Evolutionary conservation across 2,797 vertebrate genomes (phyloP).

Genomic region (Protosalanx chinensis): DNA sequence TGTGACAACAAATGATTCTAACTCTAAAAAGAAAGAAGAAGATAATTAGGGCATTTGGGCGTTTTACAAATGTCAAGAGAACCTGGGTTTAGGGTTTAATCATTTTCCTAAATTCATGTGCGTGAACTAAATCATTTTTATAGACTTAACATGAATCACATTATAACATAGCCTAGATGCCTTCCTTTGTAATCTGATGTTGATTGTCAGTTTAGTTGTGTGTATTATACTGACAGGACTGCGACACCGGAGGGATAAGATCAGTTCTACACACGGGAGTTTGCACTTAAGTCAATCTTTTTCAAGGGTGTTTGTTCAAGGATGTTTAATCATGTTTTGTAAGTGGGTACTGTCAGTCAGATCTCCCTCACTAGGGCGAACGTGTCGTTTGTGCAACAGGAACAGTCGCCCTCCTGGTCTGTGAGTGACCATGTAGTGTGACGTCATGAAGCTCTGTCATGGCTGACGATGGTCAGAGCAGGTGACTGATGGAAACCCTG

Average conservation of each 20-base stretch:
- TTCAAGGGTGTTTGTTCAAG: not conserved
- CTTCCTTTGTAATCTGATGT: conserved; percentile 23
- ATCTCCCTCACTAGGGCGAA: not conserved
- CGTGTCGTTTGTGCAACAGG: not conserved
- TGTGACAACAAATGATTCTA: not conserved
- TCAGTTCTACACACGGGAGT: not conserved
- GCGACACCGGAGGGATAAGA: conserved; percentile 2
- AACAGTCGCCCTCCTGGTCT: not conserved
- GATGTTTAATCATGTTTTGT: conserved; percentile 3
- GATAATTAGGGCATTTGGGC: conserved; percentile 1
- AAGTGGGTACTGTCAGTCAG: not conserved
- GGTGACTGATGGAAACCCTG: conserved; percentile 21
- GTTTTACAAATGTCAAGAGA: not conserved
- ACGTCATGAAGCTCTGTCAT: not conserved
- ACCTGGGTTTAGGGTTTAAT: not conserved
- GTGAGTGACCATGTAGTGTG: not conserved
- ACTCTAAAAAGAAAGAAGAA: too few species aligned
- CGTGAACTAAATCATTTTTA: conserved; percentile 28
- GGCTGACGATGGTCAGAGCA: conserved; percentile 4
- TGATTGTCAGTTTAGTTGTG: conserved; percentile 18
- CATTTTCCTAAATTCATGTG: conserved; percentile 11
- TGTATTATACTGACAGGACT: conserved; percentile 18
- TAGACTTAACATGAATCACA: conserved; percentile 16
- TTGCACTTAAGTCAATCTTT: conserved; percentile 11
- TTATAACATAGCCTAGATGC: conserved; percentile 20